These are phyloP conservation scores for Emydoidea blandingii DNA, from an alignment of 2,797 vertebrate species.

Conservation along the genomic window DNA sequence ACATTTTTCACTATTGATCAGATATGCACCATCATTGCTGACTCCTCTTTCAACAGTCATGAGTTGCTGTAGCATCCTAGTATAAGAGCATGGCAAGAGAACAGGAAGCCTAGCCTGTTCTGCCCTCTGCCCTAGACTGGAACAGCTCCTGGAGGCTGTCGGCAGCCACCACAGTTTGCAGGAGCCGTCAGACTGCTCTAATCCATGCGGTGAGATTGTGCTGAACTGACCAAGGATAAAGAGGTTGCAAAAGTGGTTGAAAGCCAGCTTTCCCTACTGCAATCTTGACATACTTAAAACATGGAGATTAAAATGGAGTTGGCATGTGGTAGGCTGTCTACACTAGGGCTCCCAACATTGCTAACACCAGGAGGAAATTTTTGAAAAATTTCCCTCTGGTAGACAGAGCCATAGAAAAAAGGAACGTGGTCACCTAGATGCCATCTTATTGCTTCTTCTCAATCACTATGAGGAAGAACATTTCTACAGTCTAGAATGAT, in stretches of 20 bases:
- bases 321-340: not conserved
- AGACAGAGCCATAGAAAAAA: not conserved
- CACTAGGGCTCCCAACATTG: not conserved
- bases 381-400: not conserved
- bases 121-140: not conserved
- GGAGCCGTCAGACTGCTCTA: not conserved
- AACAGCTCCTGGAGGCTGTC: not conserved
- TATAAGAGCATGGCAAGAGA: not conserved
- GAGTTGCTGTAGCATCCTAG: not conserved
- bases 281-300: not conserved
- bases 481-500: not conserved
- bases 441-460: not conserved
- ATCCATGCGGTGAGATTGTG: not conserved
- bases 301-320: conserved; percentile 7
- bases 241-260: not conserved
- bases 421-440: not conserved
- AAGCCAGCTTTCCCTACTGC: not conserved
- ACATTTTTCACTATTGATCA: too few species aligned
- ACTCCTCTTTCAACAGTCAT: too few species aligned
- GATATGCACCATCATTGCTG: too few species aligned
- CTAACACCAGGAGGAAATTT: not conserved
- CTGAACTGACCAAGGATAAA: not conserved
- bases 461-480: not conserved
- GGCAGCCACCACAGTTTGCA: not conserved
- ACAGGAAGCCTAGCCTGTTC: not conserved